Evolutionary conservation across 1,140 invertebrate genomes (phyloP).

Genomic region (Drosophila novamexicana): DNA sequence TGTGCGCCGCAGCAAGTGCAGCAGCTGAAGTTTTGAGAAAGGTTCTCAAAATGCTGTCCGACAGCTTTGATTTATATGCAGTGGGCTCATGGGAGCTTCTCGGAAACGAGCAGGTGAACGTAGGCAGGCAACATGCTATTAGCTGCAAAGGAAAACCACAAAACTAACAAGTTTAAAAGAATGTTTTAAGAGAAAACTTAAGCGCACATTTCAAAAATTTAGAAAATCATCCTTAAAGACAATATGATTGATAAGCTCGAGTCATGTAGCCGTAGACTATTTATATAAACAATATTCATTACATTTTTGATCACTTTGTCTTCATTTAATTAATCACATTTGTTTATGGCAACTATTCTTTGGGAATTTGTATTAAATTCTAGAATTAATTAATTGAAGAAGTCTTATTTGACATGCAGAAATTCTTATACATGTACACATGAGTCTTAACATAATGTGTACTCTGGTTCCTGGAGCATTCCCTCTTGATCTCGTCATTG

Average conservation of each 20-base stretch:
- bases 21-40: constrained; percentile 54
- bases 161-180: constrained; percentile 18
- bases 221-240: neutral
- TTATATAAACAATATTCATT: no score
- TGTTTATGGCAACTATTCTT: no score
- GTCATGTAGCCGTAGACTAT: no score
- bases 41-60: constrained; percentile 47
- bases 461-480: neutral
- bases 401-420: no score
- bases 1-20: constrained; percentile 21
- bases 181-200: constrained; percentile 11
- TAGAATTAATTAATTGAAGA: no score
- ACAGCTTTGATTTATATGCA: constrained; percentile 52
- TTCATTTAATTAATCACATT: no score
- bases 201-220: neutral
- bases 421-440: neutral
- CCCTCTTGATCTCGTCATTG: neutral
- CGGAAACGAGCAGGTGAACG: constrained; percentile 29
- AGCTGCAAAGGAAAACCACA: constrained; percentile 18
- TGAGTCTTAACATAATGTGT: neutral
- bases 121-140: constrained; percentile 32
- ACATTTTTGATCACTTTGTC: no score
- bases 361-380: no score
- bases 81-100: constrained; percentile 27
- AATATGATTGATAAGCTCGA: no score